These are phyloP conservation scores for Actinopyga echinites DNA, from an alignment of 53 echinoderm and acorn worm genomes.

Conservation along the genomic window DNA sequence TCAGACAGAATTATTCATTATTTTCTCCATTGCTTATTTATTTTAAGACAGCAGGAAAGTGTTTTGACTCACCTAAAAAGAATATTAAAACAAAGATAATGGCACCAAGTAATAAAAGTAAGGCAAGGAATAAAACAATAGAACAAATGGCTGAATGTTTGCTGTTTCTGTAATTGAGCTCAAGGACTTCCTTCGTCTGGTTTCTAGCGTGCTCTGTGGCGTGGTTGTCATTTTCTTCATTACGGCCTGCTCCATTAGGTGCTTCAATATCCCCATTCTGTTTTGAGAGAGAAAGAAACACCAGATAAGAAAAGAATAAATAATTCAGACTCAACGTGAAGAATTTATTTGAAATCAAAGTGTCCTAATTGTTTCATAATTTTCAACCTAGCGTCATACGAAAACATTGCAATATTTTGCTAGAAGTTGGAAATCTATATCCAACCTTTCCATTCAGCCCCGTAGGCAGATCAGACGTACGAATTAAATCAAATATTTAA, in stretches of 20 bases:
- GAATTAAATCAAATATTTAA: too few species aligned
- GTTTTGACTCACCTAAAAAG: not conserved
- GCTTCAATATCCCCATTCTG: conserved; percentile 6
- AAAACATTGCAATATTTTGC: too few species aligned
- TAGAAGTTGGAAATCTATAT: too few species aligned
- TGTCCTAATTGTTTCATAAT: too few species aligned
- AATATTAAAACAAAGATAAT: not conserved
- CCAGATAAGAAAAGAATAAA: too few species aligned
- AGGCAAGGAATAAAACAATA: conserved; percentile 24
- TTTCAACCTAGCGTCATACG: too few species aligned
- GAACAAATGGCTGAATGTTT: conserved; percentile 31
- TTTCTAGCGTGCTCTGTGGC: not conserved
- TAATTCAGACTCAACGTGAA: too few species aligned
- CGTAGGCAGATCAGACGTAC: too few species aligned
- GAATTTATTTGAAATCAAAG: too few species aligned
- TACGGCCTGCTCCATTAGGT: not conserved
- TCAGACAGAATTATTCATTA: too few species aligned
- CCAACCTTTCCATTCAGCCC: too few species aligned
- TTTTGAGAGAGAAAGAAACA: not conserved
- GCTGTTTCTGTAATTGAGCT: conserved; percentile 11
- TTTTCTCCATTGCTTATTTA: not conserved
- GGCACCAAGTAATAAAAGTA: not conserved
- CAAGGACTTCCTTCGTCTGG: not conserved
- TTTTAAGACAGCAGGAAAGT: not conserved
- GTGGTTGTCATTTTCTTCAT: not conserved